Base-by-base conservation (phyloP, 2,797 vertebrate species). In the Lepilemur ruficaudatus region DNA sequence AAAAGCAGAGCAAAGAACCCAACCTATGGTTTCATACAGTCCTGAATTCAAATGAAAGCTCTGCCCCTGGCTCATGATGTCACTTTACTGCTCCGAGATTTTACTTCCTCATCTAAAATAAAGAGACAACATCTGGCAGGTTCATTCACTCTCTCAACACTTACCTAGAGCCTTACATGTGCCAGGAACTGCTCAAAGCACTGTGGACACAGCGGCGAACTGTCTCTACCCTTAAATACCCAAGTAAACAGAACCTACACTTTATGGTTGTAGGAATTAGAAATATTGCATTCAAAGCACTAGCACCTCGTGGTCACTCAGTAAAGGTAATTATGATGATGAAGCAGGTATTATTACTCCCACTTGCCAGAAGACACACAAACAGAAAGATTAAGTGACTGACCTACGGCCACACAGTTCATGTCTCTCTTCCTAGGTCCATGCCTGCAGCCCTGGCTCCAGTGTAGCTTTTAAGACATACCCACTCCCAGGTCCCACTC, bases 341-440 rank as follows among this genome's bases (percentile, higher is more conserved):
- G 14, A 70, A 90, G 63, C 82, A 63, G 48, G 63, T 46, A 30
- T 83, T 67, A 46, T 2, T 9, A 67, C 28, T 50, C 70, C 43
- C 59, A 82, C 35, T 28, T 79, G 50, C 83, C 61, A 43, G 70
- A 61, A 43, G 15, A 82, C 23, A 67, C 0, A 30, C 46, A 94
- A 89, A 75, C 41, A 81, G 63, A 43, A 61, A 94, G 84, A 46
- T 23, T 50, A 93, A 78, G 25, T 12, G 50, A 0, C 57, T 94
- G 38, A 63, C 7, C 59, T 48, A 75, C 30, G 28, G 73, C 50
- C 75, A 94, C 38, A 50, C 0, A 28, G 22, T 76, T 57, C 72
- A 18, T 28, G 38, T 52, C 67, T 91, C 48, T 80, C 75, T 61
- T 75, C 48, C 82, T 2, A 25, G 55, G 28, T 76, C 72, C 43